phyloP scores from a whole-genome alignment of 2,888 invertebrate species.

The Linnaemya vulpina region DNA sequence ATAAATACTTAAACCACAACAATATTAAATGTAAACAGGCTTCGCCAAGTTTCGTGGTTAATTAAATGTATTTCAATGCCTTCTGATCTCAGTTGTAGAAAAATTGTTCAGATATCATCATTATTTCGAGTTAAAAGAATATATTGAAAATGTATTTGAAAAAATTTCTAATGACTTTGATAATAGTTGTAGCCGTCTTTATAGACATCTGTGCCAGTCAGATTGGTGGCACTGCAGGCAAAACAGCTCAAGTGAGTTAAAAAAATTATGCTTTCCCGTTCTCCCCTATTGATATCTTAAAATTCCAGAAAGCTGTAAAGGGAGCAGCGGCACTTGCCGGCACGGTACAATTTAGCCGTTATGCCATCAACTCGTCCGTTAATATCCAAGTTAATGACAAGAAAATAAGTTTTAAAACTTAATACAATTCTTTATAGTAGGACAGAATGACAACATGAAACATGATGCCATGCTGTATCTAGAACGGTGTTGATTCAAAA shows the following conservation, averaged over 20 bases:
- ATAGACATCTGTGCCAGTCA: background rate
- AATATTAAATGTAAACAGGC: too few species aligned
- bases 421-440: background rate
- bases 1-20: slow-evolving; percentile 2
- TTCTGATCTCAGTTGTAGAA: background rate
- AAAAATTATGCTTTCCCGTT: background rate
- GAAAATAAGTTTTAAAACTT: background rate
- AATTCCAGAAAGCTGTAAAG: slow-evolving; percentile 16
- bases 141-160: slow-evolving; percentile 29
- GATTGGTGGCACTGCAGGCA: background rate
- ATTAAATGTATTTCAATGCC: background rate
- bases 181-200: background rate
- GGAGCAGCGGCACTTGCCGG: background rate
- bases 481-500: too few species aligned
- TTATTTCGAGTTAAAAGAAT: background rate
- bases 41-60: background rate
- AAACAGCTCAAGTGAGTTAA: slow-evolving; percentile 18
- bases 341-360: background rate
- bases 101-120: background rate
- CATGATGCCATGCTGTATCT: too few species aligned
- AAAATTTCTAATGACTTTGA: slow-evolving; percentile 6
- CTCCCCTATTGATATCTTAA: background rate
- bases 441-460: too few species aligned
- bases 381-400: slow-evolving; percentile 26
- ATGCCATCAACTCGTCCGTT: slow-evolving; percentile 12